Conservation (phyloP, 2,797 vertebrate species). For the Melopsittacus undulatus region DNA sequence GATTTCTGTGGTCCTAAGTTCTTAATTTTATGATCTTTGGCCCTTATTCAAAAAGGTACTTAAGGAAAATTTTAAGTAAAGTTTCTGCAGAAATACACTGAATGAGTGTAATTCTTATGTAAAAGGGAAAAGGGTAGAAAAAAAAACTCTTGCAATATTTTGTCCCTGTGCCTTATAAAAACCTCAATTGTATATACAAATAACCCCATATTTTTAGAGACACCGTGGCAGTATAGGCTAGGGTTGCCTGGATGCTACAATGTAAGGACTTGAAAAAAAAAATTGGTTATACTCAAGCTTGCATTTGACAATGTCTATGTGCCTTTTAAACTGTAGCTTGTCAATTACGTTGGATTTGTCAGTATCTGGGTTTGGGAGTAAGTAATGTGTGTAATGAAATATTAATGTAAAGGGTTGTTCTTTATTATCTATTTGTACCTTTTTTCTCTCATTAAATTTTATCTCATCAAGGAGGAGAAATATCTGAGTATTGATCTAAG, state of each 20-base stretch:
- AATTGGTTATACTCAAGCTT: not conserved
- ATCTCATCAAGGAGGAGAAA: not conserved
- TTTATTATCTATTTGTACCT: slow-evolving; percentile 3
- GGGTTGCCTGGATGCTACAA: not conserved
- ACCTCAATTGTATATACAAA: not conserved
- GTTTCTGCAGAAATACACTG: not conserved
- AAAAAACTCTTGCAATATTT: not conserved
- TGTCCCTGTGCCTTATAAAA: not conserved
- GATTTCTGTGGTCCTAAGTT: slow-evolving; percentile 22
- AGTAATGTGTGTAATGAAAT: not conserved
- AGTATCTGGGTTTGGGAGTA: not conserved
- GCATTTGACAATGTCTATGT: not conserved
- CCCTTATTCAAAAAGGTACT: slow-evolving; percentile 15
- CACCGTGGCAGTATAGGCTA: not conserved
- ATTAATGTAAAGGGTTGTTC: not conserved
- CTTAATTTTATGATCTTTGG: slow-evolving; percentile 48
- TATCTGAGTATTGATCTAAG: not conserved
- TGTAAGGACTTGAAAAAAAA: not conserved
- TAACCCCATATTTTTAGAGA: not conserved
- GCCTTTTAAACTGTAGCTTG: not conserved
- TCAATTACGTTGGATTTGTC: not conserved
- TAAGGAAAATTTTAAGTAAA: slow-evolving; percentile 5
- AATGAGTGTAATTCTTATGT: not conserved
- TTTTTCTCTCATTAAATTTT: not conserved
- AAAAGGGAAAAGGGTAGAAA: not conserved